These are phyloP conservation scores for Pithys albifrons DNA, from an alignment of 2,113 vertebrate species.

Conservation along the genomic window DNA sequence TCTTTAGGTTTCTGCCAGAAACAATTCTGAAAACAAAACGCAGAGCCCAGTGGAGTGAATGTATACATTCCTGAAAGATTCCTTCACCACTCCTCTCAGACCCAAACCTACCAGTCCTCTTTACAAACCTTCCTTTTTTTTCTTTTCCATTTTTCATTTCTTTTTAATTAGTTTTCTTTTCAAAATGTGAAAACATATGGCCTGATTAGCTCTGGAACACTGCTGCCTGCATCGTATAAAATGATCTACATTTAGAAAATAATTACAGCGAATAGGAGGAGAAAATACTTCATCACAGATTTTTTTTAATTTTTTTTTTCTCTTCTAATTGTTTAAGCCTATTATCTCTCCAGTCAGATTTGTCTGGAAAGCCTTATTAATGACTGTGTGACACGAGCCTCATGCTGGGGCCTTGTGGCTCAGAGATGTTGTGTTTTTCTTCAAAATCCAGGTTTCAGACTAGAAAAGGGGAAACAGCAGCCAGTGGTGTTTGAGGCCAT, in stretches of 20 bases:
- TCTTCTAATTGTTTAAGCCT: slow-evolving; percentile 60
- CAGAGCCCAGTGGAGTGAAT: slow-evolving; percentile 61
- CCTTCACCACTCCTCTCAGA: slow-evolving; percentile 54
- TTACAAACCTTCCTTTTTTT: background rate
- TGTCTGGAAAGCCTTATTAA: slow-evolving; percentile 63
- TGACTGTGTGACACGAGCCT: slow-evolving; percentile 9
- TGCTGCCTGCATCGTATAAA: slow-evolving; percentile 38
- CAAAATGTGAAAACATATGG: slow-evolving; percentile 57
- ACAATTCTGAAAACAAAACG: slow-evolving; percentile 75
- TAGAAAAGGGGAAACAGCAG: background rate
- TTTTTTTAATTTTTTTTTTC: rapidly evolving
- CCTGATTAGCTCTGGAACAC: slow-evolving; percentile 51
- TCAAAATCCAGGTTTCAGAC: background rate
- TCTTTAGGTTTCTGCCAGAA: slow-evolving; percentile 78
- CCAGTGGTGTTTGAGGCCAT: rapidly evolving
- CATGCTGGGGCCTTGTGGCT: background rate
- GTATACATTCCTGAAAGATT: slow-evolving; percentile 71
- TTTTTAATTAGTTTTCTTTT: slow-evolving; percentile 64
- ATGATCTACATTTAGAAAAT: slow-evolving; percentile 63
- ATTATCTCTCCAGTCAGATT: slow-evolving; percentile 64
- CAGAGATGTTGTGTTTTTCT: background rate
- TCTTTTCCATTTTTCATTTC: background rate
- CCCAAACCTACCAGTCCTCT: slow-evolving; percentile 49
- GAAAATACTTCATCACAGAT: slow-evolving; percentile 22
- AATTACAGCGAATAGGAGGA: slow-evolving; percentile 10